Evolutionary conservation across 2,888 invertebrate genomes (phyloP).

Genomic region (Drosophila multiciliata): DNA sequence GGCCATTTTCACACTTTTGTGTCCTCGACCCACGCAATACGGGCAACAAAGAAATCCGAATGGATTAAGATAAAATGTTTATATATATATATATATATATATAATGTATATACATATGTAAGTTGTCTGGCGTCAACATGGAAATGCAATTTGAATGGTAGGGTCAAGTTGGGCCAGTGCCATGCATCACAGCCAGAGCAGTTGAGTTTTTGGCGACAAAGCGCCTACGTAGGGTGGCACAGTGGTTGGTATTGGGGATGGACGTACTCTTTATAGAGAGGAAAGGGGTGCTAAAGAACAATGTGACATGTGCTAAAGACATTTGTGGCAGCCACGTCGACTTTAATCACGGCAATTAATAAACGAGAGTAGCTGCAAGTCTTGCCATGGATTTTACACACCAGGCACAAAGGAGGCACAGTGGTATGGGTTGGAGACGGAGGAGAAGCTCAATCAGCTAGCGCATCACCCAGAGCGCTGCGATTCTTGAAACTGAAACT

Average conservation of each 20-base stretch:
- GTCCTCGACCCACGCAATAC: constrained; percentile 52
- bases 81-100: neutral
- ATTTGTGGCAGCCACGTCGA: constrained; percentile 59
- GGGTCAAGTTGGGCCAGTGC: constrained; percentile 71
- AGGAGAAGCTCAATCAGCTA: constrained; percentile 17
- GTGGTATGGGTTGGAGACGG: neutral
- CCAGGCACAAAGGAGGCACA: constrained; percentile 54
- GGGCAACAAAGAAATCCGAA: constrained; percentile 43
- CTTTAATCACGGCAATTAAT: constrained; percentile 79
- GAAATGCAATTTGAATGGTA: constrained; percentile 73
- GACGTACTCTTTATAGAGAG: neutral
- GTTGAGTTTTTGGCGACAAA: constrained; percentile 44
- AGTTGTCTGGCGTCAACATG: constrained; percentile 68
- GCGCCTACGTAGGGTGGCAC: neutral
- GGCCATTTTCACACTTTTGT: constrained; percentile 36
- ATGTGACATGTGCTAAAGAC: constrained; percentile 78
- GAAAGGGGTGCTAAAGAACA: constrained; percentile 10
- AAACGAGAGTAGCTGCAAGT: constrained; percentile 32
- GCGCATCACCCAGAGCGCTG: constrained; percentile 67
- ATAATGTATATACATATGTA: neutral
- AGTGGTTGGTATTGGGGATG: constrained; percentile 25
- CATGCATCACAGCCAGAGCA: constrained; percentile 51
- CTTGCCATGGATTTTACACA: constrained; percentile 20
- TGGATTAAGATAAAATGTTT: constrained; percentile 25
- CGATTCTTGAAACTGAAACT: constrained; percentile 55